These are phyloP conservation scores for Hoplostethus mediterraneus DNA, from an alignment of 2,797 vertebrate species.

Conservation along the genomic window DNA sequence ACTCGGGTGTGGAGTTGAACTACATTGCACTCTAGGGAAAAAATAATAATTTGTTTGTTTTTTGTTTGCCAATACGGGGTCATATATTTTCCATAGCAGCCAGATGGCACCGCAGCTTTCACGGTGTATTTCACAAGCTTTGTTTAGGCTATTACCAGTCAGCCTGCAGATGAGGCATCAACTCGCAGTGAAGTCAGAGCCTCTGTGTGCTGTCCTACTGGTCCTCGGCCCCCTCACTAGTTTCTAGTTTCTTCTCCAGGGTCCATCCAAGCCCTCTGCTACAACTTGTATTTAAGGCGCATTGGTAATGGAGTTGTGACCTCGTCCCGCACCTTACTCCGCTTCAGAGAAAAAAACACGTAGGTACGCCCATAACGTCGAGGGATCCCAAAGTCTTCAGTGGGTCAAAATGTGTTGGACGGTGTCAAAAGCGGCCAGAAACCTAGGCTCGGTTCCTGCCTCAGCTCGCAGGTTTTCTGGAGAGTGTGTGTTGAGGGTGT, in stretches of 20 bases:
- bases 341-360: conserved; percentile 36
- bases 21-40: conserved; percentile 71
- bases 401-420: conserved; percentile 55
- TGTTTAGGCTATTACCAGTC: neutral
- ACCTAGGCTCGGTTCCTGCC: conserved; percentile 49
- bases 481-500: conserved; percentile 66
- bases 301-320: conserved; percentile 64
- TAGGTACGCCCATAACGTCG: conserved; percentile 77
- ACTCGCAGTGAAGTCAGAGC: conserved; percentile 52
- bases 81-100: conserved; percentile 63
- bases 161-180: conserved; percentile 51
- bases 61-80: conserved; percentile 37
- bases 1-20: conserved; percentile 53
- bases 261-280: conserved; percentile 69
- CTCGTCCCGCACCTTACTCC: conserved; percentile 79
- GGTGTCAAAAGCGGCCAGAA: conserved; percentile 34
- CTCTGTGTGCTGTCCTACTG: conserved; percentile 51
- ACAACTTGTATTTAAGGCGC: conserved; percentile 68
- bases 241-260: conserved; percentile 48
- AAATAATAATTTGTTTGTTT: conserved; percentile 1
- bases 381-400: conserved; percentile 61
- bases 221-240: conserved; percentile 44
- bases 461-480: conserved; percentile 54
- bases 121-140: conserved; percentile 30
- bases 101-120: conserved; percentile 42